Conservation (phyloP, 2,797 vertebrate species). For the Simalia tracyae region DNA sequence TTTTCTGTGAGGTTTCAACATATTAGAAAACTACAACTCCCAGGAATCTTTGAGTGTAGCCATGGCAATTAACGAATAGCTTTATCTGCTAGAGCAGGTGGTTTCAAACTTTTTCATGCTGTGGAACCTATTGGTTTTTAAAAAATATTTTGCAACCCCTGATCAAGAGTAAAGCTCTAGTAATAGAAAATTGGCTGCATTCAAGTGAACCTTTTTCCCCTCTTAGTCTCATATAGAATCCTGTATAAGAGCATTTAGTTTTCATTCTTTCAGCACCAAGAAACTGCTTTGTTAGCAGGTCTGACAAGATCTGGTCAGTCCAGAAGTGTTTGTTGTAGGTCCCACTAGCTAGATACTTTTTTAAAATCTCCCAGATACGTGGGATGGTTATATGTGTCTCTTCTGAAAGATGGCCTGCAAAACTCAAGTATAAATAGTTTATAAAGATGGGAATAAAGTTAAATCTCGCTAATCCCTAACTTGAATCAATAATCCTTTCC, state of each 20-base stretch:
- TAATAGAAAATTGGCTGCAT: neutral
- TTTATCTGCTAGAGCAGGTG: neutral
- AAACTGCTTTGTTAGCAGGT: neutral
- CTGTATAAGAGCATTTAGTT: neutral
- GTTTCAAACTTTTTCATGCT: neutral
- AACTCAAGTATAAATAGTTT: neutral
- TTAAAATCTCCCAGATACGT: neutral
- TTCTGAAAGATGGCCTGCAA: neutral
- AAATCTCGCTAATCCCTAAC: neutral
- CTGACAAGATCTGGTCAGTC: neutral
- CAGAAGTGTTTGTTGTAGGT: neutral
- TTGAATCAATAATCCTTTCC: slow-evolving; percentile 13
- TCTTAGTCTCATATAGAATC: neutral
- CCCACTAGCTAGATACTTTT: neutral
- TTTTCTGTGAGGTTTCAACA: neutral
- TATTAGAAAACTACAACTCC: neutral
- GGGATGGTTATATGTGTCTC: neutral
- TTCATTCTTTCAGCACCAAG: neutral
- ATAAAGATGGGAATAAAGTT: neutral
- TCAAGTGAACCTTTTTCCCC: neutral
- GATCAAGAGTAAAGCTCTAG: neutral
- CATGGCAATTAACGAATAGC: no score
- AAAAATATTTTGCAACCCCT: neutral
- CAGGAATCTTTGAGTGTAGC: neutral
- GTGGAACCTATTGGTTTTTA: neutral